Evolutionary conservation across 2,797 vertebrate genomes (phyloP).

Genomic region (Chlorospingus semifuscus): DNA sequence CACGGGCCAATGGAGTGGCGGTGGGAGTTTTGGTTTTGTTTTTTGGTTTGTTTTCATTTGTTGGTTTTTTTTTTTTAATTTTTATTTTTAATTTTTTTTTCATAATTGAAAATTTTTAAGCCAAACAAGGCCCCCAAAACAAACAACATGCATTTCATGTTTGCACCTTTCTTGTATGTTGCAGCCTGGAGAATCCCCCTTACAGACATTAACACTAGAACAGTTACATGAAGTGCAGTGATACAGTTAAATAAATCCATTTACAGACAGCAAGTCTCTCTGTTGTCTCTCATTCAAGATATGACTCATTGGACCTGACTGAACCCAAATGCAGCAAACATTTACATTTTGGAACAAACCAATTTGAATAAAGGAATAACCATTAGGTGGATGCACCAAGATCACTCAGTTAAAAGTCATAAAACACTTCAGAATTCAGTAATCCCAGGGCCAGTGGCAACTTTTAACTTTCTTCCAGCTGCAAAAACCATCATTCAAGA

Average conservation of each 20-base stretch:
- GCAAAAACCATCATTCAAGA: slow-evolving; percentile 63
- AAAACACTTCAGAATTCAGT: slow-evolving; percentile 63
- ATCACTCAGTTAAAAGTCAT: slow-evolving; percentile 60
- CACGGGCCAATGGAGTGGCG: slow-evolving; percentile 78
- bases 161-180: slow-evolving; percentile 99
- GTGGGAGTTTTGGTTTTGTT: slow-evolving; percentile 72
- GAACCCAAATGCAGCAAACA: slow-evolving; percentile 79
- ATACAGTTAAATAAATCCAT: slow-evolving; percentile 65
- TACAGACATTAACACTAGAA: slow-evolving; percentile 75
- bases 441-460: slow-evolving; percentile 68
- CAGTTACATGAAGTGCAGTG: slow-evolving; percentile 72
- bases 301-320: slow-evolving; percentile 64
- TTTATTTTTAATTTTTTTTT: background rate
- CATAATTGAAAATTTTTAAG: slow-evolving; percentile 75
- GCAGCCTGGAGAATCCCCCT: slow-evolving; percentile 90
- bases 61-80: background rate
- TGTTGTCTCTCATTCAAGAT: slow-evolving; percentile 41
- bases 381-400: slow-evolving; percentile 60
- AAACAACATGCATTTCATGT: slow-evolving; percentile 99
- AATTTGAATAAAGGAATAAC: slow-evolving; percentile 61
- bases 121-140: slow-evolving; percentile 89
- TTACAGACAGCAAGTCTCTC: slow-evolving; percentile 65
- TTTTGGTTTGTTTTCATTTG: slow-evolving; percentile 56
- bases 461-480: slow-evolving; percentile 66
- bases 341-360: slow-evolving; percentile 73